Conservation (phyloP, 2,113 vertebrate species). For the Hippocampus zosterae region DNA sequence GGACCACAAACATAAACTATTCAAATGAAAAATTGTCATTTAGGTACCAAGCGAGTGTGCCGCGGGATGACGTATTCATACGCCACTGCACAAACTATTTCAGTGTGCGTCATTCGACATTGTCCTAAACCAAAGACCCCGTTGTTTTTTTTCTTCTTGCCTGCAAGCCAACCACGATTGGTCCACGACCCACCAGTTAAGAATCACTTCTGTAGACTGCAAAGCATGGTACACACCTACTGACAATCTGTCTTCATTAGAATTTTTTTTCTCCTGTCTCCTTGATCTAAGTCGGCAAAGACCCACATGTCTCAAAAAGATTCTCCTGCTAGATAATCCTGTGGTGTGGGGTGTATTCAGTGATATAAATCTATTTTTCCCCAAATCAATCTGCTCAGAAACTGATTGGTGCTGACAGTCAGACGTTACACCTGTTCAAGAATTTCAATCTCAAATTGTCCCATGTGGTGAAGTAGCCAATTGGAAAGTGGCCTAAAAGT, state of each 20-base stretch:
- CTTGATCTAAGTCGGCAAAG: background rate
- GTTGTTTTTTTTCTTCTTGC: background rate
- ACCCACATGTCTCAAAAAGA: too few species aligned
- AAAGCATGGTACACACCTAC: background rate
- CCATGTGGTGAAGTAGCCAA: background rate
- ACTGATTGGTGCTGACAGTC: background rate
- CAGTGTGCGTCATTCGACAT: too few species aligned
- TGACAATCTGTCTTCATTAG: background rate
- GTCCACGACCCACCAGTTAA: background rate
- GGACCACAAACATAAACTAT: too few species aligned
- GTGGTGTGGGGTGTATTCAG: background rate
- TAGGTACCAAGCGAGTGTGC: too few species aligned
- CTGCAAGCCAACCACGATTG: background rate
- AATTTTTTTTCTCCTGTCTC: background rate
- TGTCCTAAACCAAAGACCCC: background rate
- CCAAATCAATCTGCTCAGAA: background rate
- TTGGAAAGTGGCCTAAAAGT: too few species aligned
- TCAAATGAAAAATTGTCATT: too few species aligned
- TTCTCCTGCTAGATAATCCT: background rate
- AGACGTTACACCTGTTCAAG: background rate
- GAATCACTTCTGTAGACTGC: background rate
- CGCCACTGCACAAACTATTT: too few species aligned
- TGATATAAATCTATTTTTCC: background rate
- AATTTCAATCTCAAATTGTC: background rate
- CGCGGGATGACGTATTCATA: too few species aligned